Percentiles rank a stretch among this genome's conserved stretches.
phyloP scores from a whole-genome alignment of 2,797 vertebrate species.

The Apogon hyalosoma region DNA sequence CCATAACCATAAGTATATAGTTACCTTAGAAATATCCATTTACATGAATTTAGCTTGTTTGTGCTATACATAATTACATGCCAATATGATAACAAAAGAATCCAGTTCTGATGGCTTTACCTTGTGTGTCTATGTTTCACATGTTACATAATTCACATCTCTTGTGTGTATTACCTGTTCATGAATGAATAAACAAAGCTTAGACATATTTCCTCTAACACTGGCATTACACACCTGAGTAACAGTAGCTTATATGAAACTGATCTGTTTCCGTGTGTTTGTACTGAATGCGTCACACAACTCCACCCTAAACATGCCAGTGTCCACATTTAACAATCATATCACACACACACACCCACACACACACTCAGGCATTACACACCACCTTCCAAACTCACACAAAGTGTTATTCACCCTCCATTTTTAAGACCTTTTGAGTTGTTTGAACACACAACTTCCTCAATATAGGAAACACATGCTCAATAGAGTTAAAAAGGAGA shows the following conservation, averaged over 20 bases:
- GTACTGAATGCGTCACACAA: slow-evolving; percentile 33
- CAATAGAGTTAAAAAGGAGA: slow-evolving; percentile 67
- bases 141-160: neutral
- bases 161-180: slow-evolving; percentile 9
- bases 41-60: slow-evolving; percentile 36
- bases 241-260: slow-evolving; percentile 31
- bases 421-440: slow-evolving; percentile 22
- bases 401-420: slow-evolving; percentile 2
- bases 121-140: slow-evolving; percentile 9
- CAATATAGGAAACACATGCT: slow-evolving; percentile 62
- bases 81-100: slow-evolving; percentile 32
- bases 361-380: neutral
- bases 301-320: slow-evolving; percentile 44
- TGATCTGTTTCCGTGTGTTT: slow-evolving; percentile 18
- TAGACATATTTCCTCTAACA: slow-evolving; percentile 7
- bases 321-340: slow-evolving; percentile 6
- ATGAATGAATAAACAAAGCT: slow-evolving; percentile 13
- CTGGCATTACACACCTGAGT: slow-evolving; percentile 3
- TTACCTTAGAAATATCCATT: slow-evolving; percentile 30
- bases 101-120: slow-evolving; percentile 33
- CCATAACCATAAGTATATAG: slow-evolving; percentile 15
- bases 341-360: neutral
- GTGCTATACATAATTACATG: slow-evolving; percentile 21
- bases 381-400: slow-evolving; percentile 13
- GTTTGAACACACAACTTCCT: slow-evolving; percentile 60